Percentiles rank a stretch among this genome's conserved stretches.
Conservation (phyloP, 2,888 invertebrate species). For the Protodeltote pygarga region DNA sequence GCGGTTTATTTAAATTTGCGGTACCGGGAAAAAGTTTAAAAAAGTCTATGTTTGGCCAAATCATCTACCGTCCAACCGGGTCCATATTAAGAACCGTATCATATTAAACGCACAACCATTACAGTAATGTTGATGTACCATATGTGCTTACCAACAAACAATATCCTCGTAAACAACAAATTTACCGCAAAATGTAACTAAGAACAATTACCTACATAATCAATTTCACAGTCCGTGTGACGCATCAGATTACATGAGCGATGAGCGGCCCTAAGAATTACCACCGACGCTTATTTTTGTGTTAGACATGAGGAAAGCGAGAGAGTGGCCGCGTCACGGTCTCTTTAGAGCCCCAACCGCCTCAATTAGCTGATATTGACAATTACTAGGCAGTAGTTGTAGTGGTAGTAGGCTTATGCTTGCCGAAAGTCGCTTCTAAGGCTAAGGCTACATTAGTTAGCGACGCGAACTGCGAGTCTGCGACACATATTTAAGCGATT, state of each 20-base stretch:
- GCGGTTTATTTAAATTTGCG: too few species aligned
- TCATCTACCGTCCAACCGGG: too few species aligned
- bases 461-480: too few species aligned
- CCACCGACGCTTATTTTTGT: conserved; percentile 28
- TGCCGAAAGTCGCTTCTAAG: conserved; percentile 17
- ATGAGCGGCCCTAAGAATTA: conserved; percentile 31
- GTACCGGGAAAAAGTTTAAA: too few species aligned
- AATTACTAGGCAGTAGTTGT: conserved; percentile 54
- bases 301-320: conserved; percentile 62
- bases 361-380: conserved; percentile 71
- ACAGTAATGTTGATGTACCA: too few species aligned
- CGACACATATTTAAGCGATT: too few species aligned
- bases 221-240: conserved; percentile 24
- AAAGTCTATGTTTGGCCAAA: too few species aligned
- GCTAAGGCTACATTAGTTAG: too few species aligned
- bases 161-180: too few species aligned
- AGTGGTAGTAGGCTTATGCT: conserved; percentile 7
- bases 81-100: too few species aligned
- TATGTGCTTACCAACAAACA: too few species aligned
- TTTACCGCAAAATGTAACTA: not conserved
- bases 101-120: too few species aligned
- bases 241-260: conserved; percentile 7
- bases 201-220: not conserved
- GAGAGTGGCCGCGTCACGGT: conserved; percentile 68
- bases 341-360: conserved; percentile 67